A percentile compares a stretch with the other conserved stretches of the same genome.
Evolutionary conservation across 2,113 vertebrate genomes (phyloP).

Genomic region (Desmodus rotundus): DNA sequence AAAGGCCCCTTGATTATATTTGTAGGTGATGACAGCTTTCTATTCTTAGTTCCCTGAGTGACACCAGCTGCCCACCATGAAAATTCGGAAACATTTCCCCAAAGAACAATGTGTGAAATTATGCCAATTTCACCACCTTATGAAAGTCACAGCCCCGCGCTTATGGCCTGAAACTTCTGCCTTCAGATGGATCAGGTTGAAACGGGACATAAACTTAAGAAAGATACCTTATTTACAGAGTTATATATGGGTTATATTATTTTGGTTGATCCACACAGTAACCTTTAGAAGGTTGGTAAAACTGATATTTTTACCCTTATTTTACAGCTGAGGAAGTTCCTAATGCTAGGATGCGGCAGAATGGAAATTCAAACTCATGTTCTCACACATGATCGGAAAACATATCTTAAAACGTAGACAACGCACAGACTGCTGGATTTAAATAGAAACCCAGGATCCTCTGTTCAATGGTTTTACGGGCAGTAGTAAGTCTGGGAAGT

Average conservation of each 20-base stretch:
- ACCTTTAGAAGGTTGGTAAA: neutral
- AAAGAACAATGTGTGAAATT: conserved; percentile 25
- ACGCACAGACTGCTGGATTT: neutral
- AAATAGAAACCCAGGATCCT: neutral
- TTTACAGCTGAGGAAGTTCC: neutral
- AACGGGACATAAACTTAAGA: neutral
- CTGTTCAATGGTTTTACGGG: neutral
- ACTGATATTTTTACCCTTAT: neutral
- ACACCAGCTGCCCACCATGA: conserved; percentile 20
- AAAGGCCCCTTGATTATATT: conserved; percentile 14
- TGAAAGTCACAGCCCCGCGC: neutral
- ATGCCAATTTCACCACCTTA: neutral
- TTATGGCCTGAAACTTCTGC: neutral
- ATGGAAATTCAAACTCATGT: neutral
- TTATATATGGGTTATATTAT: neutral
- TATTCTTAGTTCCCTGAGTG: neutral
- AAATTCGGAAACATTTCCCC: conserved; percentile 15
- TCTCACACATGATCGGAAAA: neutral
- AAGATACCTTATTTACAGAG: neutral
- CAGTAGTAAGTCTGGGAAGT: neutral
- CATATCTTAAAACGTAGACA: neutral
- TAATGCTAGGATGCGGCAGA: neutral
- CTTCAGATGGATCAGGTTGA: neutral
- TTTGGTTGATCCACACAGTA: neutral
- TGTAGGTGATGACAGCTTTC: neutral